Percentiles rank a stretch among this genome's conserved stretches.
Conservation (phyloP, 2,113 vertebrate genomes). For the Petrocephalus microphthalmus region DNA sequence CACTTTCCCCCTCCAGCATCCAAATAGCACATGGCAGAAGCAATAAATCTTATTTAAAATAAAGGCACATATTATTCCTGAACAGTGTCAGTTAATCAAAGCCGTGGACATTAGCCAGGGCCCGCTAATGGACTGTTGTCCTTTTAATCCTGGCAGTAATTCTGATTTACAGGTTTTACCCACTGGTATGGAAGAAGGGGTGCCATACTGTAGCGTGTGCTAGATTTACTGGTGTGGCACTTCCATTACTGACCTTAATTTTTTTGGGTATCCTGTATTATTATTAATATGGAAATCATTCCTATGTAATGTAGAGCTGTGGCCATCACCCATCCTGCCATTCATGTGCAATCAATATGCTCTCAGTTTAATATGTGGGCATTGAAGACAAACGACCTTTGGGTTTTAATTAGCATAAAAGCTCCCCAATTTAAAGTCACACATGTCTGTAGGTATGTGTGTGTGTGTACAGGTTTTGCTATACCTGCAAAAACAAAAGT, state of each 20-base stretch:
- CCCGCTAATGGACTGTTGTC: slow-evolving; percentile 21
- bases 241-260: slow-evolving; percentile 4
- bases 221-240: neutral
- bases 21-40: neutral
- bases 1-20: neutral
- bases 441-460: neutral
- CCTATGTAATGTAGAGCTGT: neutral
- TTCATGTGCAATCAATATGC: neutral
- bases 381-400: neutral
- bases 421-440: neutral
- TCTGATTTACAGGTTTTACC: slow-evolving; percentile 23
- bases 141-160: slow-evolving; percentile 9
- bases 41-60: slow-evolving; percentile 19
- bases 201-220: neutral
- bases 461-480: neutral
- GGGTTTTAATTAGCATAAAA: neutral
- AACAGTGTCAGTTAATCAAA: slow-evolving; percentile 21
- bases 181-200: neutral
- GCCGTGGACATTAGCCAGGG: neutral
- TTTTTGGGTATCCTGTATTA: neutral
- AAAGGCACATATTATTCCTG: slow-evolving; percentile 10
- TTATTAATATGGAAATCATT: neutral
- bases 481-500: too few relatives aligned
- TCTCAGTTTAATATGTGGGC: neutral
- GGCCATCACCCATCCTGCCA: neutral